Evolutionary conservation across 2,888 invertebrate species (phyloP), one percentile per base, ranked within the genome.

Genomic region (Torymus aiolomorphi): DNA sequence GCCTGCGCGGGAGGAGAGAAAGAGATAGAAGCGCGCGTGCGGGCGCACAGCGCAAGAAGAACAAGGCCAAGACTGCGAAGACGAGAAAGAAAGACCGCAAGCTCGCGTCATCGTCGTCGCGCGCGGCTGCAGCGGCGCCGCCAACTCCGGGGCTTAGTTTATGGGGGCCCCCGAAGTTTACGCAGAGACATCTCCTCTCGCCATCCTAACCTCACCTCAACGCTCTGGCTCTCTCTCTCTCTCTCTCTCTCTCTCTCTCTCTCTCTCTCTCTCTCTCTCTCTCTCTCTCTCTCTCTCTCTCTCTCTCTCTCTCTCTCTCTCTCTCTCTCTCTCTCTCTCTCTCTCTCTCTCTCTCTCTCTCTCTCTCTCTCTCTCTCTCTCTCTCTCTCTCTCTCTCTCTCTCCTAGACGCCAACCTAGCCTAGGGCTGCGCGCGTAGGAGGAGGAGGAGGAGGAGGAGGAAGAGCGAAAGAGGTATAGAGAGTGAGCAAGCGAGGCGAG

Each of bases 121-220:
- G n/a, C n/a, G 57, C 66, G 42, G 42, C 8, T 42, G 42, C 42
- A 42, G 42, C 42, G 42, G 42, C 8, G 42, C 8, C 42, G 57
- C 61, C 51, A 52, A 52, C 62, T 61, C 54, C 62, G 54, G 61
- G 84, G 85, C 86, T 87, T 87, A 85, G 87, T 88, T 88, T 88
- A 88, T 87, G 88, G 86, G 86, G 63, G 63, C 57, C 69, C 78
- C 69, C 78, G 31, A 78, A 86, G 88, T 88, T 86, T 88, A 88
- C 86, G 88, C 86, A 88, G 76, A 57, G 88, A 88, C 87, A 86
- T 88, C 87, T 85, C 88, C 65, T 85, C 88, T 86, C 87, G 42
- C 42, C 42, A 42, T 88, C 88, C 78, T 87, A 87, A 86, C 88
- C 88, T 87, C 86, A 88, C 88, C 88, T 81, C 42, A 20, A 13